These are phyloP conservation scores for Burhinus oedicnemus DNA, from an alignment of 2,113 vertebrate genomes.

Conservation along the genomic window DNA sequence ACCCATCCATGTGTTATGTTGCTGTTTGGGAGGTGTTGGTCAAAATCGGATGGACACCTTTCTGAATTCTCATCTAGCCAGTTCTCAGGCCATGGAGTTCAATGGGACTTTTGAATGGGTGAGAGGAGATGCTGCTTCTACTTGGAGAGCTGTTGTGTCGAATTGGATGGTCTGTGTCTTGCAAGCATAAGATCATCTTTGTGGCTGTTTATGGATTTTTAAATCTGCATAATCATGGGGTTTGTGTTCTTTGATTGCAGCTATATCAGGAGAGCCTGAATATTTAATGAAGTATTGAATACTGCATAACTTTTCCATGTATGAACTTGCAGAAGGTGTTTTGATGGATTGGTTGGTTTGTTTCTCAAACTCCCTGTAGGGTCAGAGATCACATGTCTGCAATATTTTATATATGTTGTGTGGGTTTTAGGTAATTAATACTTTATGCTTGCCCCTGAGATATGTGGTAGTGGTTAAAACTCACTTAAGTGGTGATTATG, in stretches of 20 bases:
- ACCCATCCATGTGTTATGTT: rapidly evolving
- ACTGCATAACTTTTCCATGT: background rate
- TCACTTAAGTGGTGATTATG: conserved; percentile 19
- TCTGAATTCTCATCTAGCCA: background rate
- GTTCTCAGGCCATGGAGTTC: background rate
- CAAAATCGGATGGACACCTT: background rate
- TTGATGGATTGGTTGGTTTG: background rate
- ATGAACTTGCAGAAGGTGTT: background rate
- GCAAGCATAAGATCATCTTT: background rate
- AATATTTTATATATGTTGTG: background rate
- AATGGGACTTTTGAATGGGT: background rate
- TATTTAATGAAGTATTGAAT: background rate
- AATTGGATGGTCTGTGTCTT: background rate
- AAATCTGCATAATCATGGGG: background rate
- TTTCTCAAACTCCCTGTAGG: background rate
- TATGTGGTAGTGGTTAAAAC: conserved; percentile 18
- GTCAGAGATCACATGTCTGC: background rate
- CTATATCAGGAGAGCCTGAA: background rate
- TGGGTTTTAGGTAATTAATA: conserved; percentile 7
- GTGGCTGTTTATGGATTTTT: background rate
- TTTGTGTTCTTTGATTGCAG: background rate
- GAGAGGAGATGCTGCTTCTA: background rate
- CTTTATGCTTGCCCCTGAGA: background rate
- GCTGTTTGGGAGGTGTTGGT: background rate
- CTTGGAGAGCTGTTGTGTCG: background rate